Conservation (phyloP, 2,888 invertebrate genomes). For the Teinopalpus imperialis region DNA sequence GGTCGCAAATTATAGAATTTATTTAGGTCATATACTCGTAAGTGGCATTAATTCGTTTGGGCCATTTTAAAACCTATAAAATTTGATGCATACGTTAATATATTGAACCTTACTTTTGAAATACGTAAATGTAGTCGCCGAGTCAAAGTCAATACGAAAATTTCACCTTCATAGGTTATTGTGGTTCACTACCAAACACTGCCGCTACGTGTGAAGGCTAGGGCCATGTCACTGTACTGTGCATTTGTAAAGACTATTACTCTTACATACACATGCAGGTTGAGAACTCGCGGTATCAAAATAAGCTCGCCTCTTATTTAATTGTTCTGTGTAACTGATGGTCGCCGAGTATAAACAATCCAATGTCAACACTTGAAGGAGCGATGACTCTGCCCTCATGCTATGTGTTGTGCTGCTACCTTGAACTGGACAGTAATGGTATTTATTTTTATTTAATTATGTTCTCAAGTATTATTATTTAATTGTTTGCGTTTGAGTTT, state of each 20-base stretch:
- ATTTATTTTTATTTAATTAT: slow-evolving; percentile 33
- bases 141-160: slow-evolving; percentile 39
- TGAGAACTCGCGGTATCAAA: slow-evolving; percentile 33
- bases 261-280: neutral
- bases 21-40: no score
- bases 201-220: slow-evolving; percentile 37
- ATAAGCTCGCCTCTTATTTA: slow-evolving; percentile 49
- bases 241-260: slow-evolving; percentile 13
- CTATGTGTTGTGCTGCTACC: slow-evolving; percentile 27
- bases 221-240: slow-evolving; percentile 24
- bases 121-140: no score
- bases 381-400: slow-evolving; percentile 62
- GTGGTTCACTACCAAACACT: slow-evolving; percentile 33
- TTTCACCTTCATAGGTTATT: slow-evolving; percentile 42
- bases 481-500: slow-evolving; percentile 21
- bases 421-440: slow-evolving; percentile 32
- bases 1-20: neutral
- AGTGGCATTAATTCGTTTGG: neutral
- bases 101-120: no score
- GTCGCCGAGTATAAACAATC: slow-evolving; percentile 70
- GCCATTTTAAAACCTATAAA: neutral
- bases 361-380: slow-evolving; percentile 74
- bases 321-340: slow-evolving; percentile 68
- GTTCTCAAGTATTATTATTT: slow-evolving; percentile 24
- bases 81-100: neutral